Base-by-base conservation (phyloP, 2,113 vertebrate genomes). In the Caretta caretta region DNA sequence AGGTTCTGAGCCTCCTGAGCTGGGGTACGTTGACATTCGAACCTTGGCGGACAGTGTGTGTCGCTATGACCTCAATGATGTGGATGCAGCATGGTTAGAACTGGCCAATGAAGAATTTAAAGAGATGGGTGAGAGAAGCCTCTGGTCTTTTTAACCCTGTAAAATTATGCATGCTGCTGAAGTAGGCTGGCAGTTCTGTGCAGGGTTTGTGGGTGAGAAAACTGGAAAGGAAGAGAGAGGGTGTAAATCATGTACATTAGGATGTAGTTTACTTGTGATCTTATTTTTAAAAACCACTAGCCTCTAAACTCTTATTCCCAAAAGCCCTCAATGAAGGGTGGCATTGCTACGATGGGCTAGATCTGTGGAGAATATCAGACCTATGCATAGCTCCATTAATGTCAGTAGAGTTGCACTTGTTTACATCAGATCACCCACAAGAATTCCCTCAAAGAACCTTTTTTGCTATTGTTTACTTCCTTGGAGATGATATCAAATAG, bases 1-100 rank as follows among this genome's bases (percentile, higher is more conserved):
- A 0, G 99, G 99, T 35, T 95, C 98, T 0, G 99, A 99, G 98
- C 98, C 98, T 0, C 98, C 99, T 0, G 98, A 98, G 80, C 96
- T 99, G 95, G 99, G 99, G 80, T 99, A 99, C 1, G 99, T 99
- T 27, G 99, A 99, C 96, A 98, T 99, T 83, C 98, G 98, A 3
- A 99, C 99, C 0, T 98, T 99, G 96, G 99, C 99, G 0, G 99
- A 99, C 76, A 98, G 98, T 0, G 96, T 98, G 54, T 99, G 99
- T 79, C 99, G 99, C 50, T 99, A 99, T 1, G 99, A 99, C 95
- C 99, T 99, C 96, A 99, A 98, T 6, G 99, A 99, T 10, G 98
- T 99, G 95, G 99, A 99, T 0, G 99, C 98, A 1, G 98, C 99
- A 0, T 99, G 99, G 99, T 97, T 99, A 96, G 98, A 99, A 3